These are phyloP conservation scores for Seira musarum DNA, from an alignment of 2,888 invertebrate species.

Conservation along the genomic window DNA sequence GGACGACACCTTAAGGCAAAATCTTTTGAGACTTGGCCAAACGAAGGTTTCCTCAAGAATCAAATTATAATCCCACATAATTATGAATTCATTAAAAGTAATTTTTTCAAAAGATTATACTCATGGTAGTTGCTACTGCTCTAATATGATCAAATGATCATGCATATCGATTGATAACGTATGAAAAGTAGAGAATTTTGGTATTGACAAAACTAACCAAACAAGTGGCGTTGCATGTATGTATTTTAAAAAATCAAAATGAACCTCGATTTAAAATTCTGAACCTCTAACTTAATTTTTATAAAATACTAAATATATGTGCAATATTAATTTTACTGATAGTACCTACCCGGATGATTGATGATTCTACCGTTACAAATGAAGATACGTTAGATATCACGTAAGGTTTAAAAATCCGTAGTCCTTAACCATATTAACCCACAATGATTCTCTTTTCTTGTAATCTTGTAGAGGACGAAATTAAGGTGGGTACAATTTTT, in stretches of 20 bases:
- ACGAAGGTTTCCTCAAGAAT: not conserved
- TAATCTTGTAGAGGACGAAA: conserved; percentile 2
- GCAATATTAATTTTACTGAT: conserved; percentile 28
- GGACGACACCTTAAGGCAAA: not conserved
- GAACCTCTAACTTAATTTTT: conserved; percentile 14
- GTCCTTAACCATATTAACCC: not conserved
- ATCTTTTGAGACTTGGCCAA: conserved; percentile 2
- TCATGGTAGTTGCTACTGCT: not conserved
- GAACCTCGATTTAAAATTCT: conserved; percentile 23
- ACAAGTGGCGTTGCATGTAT: conserved; percentile 34
- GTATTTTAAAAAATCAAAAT: not conserved
- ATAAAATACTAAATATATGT: conserved; percentile 21
- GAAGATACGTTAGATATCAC: no score
- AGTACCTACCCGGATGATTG: not conserved
- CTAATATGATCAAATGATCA: conserved; percentile 10
- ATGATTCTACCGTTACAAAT: not conserved
- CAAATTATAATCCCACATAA: conserved; percentile 8
- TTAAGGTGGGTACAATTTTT: conserved; percentile 28
- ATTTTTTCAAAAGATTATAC: not conserved
- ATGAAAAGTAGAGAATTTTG: no score
- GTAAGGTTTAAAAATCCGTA: no score
- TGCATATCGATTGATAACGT: conserved; percentile 17
- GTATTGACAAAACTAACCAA: not conserved
- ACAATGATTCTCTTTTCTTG: not conserved
- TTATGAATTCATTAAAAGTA: conserved; percentile 28